Evolutionary conservation across 1,140 invertebrate species (phyloP).

Genomic region (Nebria ingens): DNA sequence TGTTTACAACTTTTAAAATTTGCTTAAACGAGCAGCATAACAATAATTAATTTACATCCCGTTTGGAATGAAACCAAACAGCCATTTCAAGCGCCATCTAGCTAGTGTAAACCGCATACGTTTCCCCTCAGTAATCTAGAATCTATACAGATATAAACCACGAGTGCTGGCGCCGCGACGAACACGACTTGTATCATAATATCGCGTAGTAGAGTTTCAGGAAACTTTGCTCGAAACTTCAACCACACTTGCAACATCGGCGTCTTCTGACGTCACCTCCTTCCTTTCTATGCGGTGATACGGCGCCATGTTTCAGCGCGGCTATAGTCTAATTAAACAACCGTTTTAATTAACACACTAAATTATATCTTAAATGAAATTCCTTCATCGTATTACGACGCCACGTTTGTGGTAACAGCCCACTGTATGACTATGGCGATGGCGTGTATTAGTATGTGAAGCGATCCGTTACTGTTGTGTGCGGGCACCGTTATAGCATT

Average conservation of each 20-base stretch:
- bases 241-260: constrained; percentile 20
- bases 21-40: no score
- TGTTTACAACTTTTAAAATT: no score
- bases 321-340: constrained; percentile 34
- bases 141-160: neutral
- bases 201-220: neutral
- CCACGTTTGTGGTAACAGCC: constrained; percentile 1
- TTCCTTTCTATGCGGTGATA: constrained; percentile 21
- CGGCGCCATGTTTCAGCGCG: constrained; percentile 26
- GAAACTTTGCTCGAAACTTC: neutral
- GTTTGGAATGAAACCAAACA: neutral
- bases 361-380: constrained; percentile 35
- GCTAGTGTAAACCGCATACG: neutral
- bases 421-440: no score
- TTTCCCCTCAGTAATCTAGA: neutral
- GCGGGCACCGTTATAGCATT: no score
- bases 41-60: neutral
- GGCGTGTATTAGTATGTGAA: no score
- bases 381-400: constrained; percentile 22
- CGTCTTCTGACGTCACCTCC: constrained; percentile 20
- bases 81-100: neutral
- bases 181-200: neutral
- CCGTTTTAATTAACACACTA: constrained; percentile 36
- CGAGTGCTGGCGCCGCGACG: neutral
- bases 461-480: no score